Percentiles rank a stretch among this genome's conserved stretches.
Conservation (phyloP, 2,113 vertebrate genomes). For the Thamnophis sirtalis region DNA sequence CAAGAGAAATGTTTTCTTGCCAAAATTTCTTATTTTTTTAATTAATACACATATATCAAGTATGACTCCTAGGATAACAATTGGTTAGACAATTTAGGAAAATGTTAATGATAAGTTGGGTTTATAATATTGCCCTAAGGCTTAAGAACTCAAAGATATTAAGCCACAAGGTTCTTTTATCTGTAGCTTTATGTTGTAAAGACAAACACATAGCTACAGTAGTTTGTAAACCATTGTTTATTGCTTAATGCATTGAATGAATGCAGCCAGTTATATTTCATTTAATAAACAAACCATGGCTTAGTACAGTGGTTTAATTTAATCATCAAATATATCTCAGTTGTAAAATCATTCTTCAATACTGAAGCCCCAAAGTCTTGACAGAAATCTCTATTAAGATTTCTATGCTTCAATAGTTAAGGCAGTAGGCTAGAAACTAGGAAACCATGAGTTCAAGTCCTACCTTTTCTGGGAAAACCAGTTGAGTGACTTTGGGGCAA, state of each 20-base stretch:
- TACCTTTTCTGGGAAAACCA: neutral
- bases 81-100: neutral
- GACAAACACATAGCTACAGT: neutral
- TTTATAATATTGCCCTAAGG: neutral
- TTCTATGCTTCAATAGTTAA: neutral
- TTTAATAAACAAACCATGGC: neutral
- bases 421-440: neutral
- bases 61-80: neutral
- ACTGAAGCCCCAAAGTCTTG: neutral
- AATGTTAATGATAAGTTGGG: neutral
- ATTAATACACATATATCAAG: neutral
- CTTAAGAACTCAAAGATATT: neutral
- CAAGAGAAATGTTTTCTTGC: neutral
- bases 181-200: neutral
- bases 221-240: neutral
- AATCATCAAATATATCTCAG: neutral
- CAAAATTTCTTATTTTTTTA: neutral
- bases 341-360: neutral
- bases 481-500: neutral
- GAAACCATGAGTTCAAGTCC: neutral
- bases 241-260: neutral
- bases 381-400: neutral
- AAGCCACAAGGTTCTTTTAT: neutral
- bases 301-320: neutral
- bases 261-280: neutral